Base-by-base conservation (phyloP, 2,797 vertebrate species). In the Sebastes oblongus region DNA sequence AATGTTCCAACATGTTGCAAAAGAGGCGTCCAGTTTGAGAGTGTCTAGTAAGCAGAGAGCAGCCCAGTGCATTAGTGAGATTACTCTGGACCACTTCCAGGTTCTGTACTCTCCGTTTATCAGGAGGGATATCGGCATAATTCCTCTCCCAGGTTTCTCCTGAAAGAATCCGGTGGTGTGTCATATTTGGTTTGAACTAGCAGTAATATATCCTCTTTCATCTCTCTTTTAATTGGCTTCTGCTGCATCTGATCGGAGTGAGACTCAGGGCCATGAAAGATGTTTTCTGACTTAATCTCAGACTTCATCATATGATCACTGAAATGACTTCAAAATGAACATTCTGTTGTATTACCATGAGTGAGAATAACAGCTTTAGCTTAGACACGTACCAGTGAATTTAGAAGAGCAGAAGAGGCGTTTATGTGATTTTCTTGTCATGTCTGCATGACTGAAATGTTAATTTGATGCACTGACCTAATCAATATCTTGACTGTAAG, bases 171-270 rank as follows among this genome's bases (percentile, higher is more conserved):
- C 3, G 27, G 4, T 9, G 6, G 9, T 14, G 25, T 66, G 56
- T 80, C 77, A 30, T 50, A 69, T 69, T 42, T 24, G 5, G 7
- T 79, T 87, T 83, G 4, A 55, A 30, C 68, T 6, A 5, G n/a
- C 62, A 32, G 50, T 59, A 32, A 79, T 68, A 24, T 32, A 25
- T 36, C 65, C 34, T 55, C 78, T 88, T 86, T 91, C 64, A 90
- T 83, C 80, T 77, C 25, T 24, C 1, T 9, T 52, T 66, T 84
- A 86, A 87, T 85, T 71, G 71, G 62, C 62, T n/a, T 54, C 50
- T 61, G 67, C 62, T 69, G 27, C 22, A 56, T 32, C 54, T 60
- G 62, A 82, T 9, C 5, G 18, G 5, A 72, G 13, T n/a, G 14
- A 60, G 54, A 55, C 9, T 54, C 36, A 34, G 36, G n/a, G 6